These are phyloP conservation scores for Brachylomia viminalis DNA, from an alignment of 2,888 invertebrate genomes.

Conservation along the genomic window DNA sequence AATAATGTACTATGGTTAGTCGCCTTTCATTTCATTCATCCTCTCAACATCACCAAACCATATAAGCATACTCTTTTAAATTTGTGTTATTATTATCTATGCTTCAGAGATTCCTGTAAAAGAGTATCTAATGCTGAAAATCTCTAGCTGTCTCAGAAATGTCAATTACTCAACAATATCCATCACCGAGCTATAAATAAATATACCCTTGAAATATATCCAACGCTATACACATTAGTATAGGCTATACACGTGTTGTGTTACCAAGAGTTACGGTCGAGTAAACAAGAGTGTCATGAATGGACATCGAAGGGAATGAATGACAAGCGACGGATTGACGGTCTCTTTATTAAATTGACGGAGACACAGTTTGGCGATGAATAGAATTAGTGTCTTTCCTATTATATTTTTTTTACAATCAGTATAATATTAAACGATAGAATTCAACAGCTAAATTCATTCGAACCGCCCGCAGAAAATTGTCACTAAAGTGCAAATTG, in stretches of 20 bases:
- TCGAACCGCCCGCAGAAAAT: no score
- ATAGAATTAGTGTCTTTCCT: slow-evolving; percentile 22
- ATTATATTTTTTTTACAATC: not conserved
- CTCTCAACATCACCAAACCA: no score
- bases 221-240: not conserved
- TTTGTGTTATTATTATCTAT: no score
- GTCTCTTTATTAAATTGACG: slow-evolving; percentile 11
- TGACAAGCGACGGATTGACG: slow-evolving; percentile 29
- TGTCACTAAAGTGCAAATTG: no score
- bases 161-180: slow-evolving; percentile 6
- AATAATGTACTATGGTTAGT: no score
- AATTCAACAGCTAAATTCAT: no score
- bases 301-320: slow-evolving; percentile 36
- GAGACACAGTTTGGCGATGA: slow-evolving; percentile 24
- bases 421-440: no score
- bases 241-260: slow-evolving; percentile 16
- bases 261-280: slow-evolving; percentile 27
- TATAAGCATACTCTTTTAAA: no score
- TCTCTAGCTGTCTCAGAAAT: not conserved
- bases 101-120: no score
- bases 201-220: slow-evolving; percentile 42
- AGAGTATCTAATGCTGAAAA: no score
- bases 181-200: not conserved
- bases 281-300: slow-evolving; percentile 46
- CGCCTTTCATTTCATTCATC: no score